These are phyloP conservation scores for Sebastes paucispinis DNA, from an alignment of 2,797 vertebrate species.

Conservation along the genomic window DNA sequence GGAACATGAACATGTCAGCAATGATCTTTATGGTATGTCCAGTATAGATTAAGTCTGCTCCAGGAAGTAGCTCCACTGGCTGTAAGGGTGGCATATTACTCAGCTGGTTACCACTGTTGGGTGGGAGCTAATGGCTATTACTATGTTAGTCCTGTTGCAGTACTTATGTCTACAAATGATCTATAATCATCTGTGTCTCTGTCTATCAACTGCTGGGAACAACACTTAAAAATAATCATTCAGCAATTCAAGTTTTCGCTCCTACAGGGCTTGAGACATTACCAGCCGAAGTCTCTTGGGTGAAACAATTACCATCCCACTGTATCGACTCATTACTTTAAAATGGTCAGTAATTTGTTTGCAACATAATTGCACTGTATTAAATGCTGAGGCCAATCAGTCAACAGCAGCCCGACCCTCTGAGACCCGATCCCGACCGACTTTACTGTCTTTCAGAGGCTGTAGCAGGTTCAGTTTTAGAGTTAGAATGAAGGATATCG, in stretches of 20 bases:
- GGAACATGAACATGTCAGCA: background rate
- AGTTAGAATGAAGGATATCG: too few relatives aligned
- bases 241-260: background rate
- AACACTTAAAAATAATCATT: background rate
- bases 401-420: background rate
- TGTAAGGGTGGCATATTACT: background rate
- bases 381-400: conserved; percentile 1
- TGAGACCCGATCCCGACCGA: too few relatives aligned
- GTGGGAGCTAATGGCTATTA: background rate
- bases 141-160: background rate
- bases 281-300: background rate
- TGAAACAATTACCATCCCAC: conserved; percentile 16
- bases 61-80: background rate
- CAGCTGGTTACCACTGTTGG: background rate
- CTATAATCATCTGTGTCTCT: background rate
- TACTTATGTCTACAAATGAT: background rate
- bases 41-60: background rate
- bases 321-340: conserved; percentile 14
- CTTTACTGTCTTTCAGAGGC: too few relatives aligned
- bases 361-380: conserved; percentile 21
- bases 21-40: background rate
- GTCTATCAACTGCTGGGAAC: background rate
- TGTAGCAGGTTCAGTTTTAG: too few relatives aligned
- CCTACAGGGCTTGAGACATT: background rate
- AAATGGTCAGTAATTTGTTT: conserved; percentile 36